phyloP scores from a whole-genome alignment of 2,113 vertebrate species.

The Cichladusa arquata region DNA sequence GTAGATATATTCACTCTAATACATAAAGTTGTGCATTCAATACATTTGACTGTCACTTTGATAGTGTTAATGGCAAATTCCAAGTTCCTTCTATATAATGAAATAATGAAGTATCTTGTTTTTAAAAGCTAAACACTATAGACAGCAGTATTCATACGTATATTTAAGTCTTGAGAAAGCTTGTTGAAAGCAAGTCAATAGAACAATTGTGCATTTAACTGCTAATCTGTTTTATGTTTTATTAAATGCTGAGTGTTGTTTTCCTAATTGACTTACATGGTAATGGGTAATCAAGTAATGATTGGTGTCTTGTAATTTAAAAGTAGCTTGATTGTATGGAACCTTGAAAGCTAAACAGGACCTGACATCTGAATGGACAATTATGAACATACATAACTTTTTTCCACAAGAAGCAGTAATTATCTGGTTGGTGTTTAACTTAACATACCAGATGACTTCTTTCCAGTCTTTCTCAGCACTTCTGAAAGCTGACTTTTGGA shows the following conservation, averaged over 20 bases:
- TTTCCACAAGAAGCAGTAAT: background rate
- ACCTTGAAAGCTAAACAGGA: background rate
- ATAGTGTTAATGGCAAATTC: background rate
- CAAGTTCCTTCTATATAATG: background rate
- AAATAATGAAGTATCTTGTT: background rate
- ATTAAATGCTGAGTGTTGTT: slow-evolving; percentile 30
- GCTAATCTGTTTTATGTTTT: slow-evolving; percentile 31
- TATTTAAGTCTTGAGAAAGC: background rate
- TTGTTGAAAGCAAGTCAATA: slow-evolving; percentile 13
- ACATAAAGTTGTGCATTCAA: background rate
- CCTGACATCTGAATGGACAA: background rate
- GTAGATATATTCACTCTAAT: background rate
- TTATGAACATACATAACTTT: background rate
- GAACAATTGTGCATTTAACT: slow-evolving; percentile 6
- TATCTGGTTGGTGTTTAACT: background rate
- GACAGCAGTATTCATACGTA: background rate
- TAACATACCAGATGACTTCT: background rate
- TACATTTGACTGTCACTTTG: background rate
- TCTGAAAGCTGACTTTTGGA: background rate
- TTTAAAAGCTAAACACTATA: background rate
- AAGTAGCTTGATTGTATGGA: background rate
- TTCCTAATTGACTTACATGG: slow-evolving; percentile 19
- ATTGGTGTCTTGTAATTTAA: background rate
- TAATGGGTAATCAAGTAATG: slow-evolving; percentile 6
- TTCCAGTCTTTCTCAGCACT: background rate